Percentiles rank a stretch among this genome's conserved stretches.
These are phyloP conservation scores for Acleris holmiana DNA, from an alignment of 2,888 invertebrate species.

Conservation along the genomic window DNA sequence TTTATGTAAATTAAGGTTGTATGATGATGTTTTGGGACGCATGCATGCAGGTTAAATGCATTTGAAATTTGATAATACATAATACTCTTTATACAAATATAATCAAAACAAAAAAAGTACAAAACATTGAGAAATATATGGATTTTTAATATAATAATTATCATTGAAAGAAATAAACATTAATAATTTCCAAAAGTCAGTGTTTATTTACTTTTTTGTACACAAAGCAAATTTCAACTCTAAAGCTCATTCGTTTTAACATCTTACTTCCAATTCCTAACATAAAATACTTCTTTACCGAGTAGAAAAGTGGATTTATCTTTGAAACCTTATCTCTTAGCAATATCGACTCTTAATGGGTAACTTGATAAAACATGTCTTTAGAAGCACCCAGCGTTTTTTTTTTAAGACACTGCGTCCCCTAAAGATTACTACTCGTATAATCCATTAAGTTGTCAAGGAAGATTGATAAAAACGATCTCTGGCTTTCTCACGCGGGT, in stretches of 20 bases:
- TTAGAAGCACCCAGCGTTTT: slow-evolving; percentile 33
- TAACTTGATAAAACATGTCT: slow-evolving; percentile 29
- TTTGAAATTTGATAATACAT: too few species aligned
- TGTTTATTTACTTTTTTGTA: too few species aligned
- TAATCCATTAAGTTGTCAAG: slow-evolving; percentile 80
- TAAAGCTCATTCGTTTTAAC: background rate
- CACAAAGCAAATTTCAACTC: background rate
- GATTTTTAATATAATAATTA: too few species aligned
- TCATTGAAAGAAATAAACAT: too few species aligned
- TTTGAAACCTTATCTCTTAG: background rate
- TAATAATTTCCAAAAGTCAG: too few species aligned
- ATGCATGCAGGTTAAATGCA: too few species aligned
- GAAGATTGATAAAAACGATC: slow-evolving; percentile 77
- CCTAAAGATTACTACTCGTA: slow-evolving; percentile 64
- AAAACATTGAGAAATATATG: too few species aligned
- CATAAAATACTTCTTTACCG: background rate
- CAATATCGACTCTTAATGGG: slow-evolving; percentile 10
- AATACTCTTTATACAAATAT: too few species aligned
- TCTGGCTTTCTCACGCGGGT: slow-evolving; percentile 71
- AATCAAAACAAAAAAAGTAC: too few species aligned
- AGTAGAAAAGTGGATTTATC: background rate
- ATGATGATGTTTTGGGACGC: too few species aligned
- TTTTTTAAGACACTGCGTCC: slow-evolving; percentile 49
- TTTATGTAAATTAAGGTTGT: too few species aligned
- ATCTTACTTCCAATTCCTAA: too few species aligned